Percentiles rank a stretch among this genome's conserved stretches.
These are phyloP conservation scores for Halcyon smyrnensis DNA, from an alignment of 2,797 vertebrate genomes.

Conservation along the genomic window DNA sequence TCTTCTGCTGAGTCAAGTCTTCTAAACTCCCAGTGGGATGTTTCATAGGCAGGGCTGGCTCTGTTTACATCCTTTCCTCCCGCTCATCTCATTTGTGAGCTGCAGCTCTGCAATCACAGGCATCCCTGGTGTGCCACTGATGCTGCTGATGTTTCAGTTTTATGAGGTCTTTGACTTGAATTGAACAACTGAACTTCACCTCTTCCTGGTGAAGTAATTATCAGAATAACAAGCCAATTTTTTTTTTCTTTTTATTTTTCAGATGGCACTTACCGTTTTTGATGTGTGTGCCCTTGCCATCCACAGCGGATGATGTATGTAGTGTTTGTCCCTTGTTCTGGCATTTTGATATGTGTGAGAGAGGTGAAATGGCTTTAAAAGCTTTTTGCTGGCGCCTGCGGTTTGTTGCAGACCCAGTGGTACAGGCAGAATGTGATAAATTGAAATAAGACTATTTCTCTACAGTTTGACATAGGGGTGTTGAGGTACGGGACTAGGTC, in stretches of 20 bases:
- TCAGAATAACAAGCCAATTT: slow-evolving; percentile 62
- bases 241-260: neutral
- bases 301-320: slow-evolving; percentile 60
- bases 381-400: slow-evolving; percentile 60
- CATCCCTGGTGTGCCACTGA: slow-evolving; percentile 32
- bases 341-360: slow-evolving; percentile 67
- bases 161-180: slow-evolving; percentile 53
- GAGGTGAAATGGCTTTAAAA: slow-evolving; percentile 71
- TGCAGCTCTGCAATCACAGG: slow-evolving; percentile 19
- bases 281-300: slow-evolving; percentile 66
- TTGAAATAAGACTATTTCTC: neutral
- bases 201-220: slow-evolving; percentile 71
- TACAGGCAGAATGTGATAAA: slow-evolving; percentile 12
- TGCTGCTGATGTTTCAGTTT: slow-evolving; percentile 55
- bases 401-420: slow-evolving; percentile 58
- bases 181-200: slow-evolving; percentile 59
- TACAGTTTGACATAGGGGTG: neutral
- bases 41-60: neutral
- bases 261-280: slow-evolving; percentile 59
- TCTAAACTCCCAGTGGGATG: slow-evolving; percentile 2
- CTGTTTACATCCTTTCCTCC: slow-evolving; percentile 26
- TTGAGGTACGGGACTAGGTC: neutral
- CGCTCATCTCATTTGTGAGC: slow-evolving; percentile 26
- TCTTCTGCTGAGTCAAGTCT: slow-evolving; percentile 1
- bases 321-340: slow-evolving; percentile 65